Evolutionary conservation across 2,888 invertebrate species (phyloP), one percentile per base, ranked within the genome.

Genomic region (Acleris holmiana): DNA sequence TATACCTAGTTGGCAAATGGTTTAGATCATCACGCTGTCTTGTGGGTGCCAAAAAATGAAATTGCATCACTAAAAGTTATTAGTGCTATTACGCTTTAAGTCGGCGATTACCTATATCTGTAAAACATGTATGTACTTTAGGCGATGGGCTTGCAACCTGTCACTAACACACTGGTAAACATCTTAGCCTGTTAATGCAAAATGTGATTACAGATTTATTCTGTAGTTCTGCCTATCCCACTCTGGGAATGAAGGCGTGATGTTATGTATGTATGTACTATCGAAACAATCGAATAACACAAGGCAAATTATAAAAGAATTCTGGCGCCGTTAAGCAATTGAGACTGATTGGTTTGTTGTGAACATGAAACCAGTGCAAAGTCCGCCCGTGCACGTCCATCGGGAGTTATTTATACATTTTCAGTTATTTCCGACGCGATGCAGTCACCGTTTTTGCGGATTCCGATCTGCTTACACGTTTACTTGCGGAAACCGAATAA

Each of bases 1-100:
- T 71, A 35, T 74, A 72, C 71, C 73, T 73, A 76, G 67, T 84
- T 84, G 86, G 84, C 84, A 83, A 65, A 68, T 71, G 68, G 74
- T 74, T 76, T 74, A 76, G 69, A 68, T 67, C 66, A 72, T 68
- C 59, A 66, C 72, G 71, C 75, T 81, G 78, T 77, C 76, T 73
- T 57, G 67, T 59, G 61, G 66, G 63, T 76, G 79, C 79, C 79
- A 80, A 80, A 69, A 74, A 68, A 54, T 46, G 65, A 49, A 50
- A 18, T 65, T 55, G 54, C 54, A 60, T 60, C 35, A 55, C 55
- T 15, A 46, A n/a, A 35, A 35, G 18, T 15, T 29, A 29, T 25
- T 54, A n/a, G n/a, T n/a, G n/a, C n/a, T n/a, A 17, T 47, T 57
- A 57, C 47, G 56, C 19, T 19, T 19, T 4, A 40, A 1, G 19